A percentile compares a stretch with the other conserved stretches of the same genome.
phyloP scores from a whole-genome alignment of 2,113 vertebrate genomes.

The Coptodon rendalli region DNA sequence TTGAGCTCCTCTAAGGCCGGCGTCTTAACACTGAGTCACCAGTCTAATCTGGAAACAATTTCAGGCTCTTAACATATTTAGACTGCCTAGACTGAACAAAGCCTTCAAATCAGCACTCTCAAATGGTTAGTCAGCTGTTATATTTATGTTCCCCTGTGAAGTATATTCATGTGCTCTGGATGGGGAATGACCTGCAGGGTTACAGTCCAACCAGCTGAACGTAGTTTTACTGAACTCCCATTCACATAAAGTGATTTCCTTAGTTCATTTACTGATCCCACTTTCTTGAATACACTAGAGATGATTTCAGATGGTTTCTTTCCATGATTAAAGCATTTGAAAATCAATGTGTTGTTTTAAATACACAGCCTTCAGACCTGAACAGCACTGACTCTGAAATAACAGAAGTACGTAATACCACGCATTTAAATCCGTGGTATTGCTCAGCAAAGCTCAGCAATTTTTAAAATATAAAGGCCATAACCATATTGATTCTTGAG shows the following conservation, averaged over 20 bases:
- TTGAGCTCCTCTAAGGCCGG: constrained; percentile 12
- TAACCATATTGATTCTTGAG: neutral
- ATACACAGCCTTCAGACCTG: neutral
- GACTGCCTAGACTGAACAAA: neutral
- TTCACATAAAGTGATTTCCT: neutral
- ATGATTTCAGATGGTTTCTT: neutral
- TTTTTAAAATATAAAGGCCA: neutral
- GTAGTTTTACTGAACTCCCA: neutral
- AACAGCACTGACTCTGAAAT: neutral
- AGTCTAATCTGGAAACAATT: neutral
- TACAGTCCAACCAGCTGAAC: neutral
- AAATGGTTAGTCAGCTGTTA: neutral
- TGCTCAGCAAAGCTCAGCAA: neutral
- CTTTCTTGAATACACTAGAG: neutral
- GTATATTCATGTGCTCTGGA: neutral
- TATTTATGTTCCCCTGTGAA: neutral
- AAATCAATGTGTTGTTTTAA: neutral
- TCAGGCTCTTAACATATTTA: neutral
- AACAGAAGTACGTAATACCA: neutral
- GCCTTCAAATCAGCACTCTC: neutral
- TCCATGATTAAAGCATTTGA: neutral
- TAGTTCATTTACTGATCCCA: neutral
- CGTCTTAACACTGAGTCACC: constrained; percentile 2
- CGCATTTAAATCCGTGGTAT: rapidly evolving
- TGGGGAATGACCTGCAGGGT: neutral